phyloP scores from a whole-genome alignment of 2,797 vertebrate species.

The Falco cherrug region DNA sequence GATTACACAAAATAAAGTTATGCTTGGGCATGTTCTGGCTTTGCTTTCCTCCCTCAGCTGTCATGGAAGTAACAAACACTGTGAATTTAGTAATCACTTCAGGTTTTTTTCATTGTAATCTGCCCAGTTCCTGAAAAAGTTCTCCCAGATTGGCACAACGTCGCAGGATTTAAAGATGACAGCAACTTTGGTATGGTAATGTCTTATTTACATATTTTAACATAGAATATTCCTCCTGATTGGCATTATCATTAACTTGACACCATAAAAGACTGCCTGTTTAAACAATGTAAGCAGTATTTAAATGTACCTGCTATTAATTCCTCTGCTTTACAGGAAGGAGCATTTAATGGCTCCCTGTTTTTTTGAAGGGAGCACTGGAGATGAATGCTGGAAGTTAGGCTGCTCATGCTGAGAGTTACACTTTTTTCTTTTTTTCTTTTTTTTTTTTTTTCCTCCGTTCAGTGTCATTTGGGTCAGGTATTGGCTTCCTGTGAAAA shows the following conservation, averaged over 20 bases:
- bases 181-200: not conserved
- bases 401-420: not conserved
- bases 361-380: not conserved
- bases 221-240: constrained; percentile 15
- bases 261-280: constrained; percentile 57
- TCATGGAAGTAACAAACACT: not conserved
- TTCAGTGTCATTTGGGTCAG: not conserved
- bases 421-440: not conserved
- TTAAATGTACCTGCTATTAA: constrained; percentile 55
- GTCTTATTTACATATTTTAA: constrained; percentile 49
- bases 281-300: constrained; percentile 38
- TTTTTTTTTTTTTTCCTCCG: not conserved
- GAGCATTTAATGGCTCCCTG: not conserved
- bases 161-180: not conserved
- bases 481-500: not conserved
- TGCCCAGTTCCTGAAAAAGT: not conserved
- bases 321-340: constrained; percentile 10
- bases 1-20: constrained; percentile 27
- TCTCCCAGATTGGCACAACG: not conserved
- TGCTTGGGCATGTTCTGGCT: constrained; percentile 19
- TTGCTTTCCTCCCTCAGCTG: constrained; percentile 12
- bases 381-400: not conserved
- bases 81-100: not conserved
- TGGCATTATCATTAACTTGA: constrained; percentile 61
- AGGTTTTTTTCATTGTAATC: constrained; percentile 23